These are phyloP conservation scores for Maccullochella peelii DNA, from an alignment of 2,113 vertebrate genomes.

Conservation along the genomic window DNA sequence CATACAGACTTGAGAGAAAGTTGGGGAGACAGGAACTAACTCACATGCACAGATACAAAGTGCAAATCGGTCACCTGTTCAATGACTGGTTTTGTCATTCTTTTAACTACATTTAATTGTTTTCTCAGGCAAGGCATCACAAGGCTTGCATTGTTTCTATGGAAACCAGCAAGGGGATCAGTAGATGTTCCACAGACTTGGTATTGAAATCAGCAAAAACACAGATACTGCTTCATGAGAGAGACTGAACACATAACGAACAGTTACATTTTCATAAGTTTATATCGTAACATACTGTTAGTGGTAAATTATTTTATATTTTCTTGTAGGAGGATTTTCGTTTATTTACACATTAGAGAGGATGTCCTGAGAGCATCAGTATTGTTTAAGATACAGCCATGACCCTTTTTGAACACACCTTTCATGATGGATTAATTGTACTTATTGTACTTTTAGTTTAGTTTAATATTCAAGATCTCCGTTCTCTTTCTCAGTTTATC, in stretches of 20 bases:
- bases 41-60: neutral
- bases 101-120: neutral
- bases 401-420: slow-evolving; percentile 5
- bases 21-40: neutral
- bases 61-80: neutral
- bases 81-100: neutral
- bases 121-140: neutral
- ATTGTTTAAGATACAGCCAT: neutral
- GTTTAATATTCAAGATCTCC: too few species aligned
- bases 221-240: slow-evolving; percentile 8
- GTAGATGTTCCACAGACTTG: neutral
- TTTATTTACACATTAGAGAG: neutral
- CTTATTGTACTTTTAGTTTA: too few species aligned
- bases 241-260: neutral
- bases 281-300: neutral
- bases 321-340: neutral
- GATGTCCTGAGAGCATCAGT: neutral
- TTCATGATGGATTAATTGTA: neutral
- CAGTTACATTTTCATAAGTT: neutral
- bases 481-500: slow-evolving; percentile 7
- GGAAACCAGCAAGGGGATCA: slow-evolving; percentile 14
- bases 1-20: neutral
- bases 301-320: neutral
- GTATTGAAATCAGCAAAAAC: slow-evolving; percentile 18
- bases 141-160: slow-evolving; percentile 31